Base-by-base conservation (phyloP, 2,113 vertebrate genomes). In the Sinocyclocheilus anophthalmus region DNA sequence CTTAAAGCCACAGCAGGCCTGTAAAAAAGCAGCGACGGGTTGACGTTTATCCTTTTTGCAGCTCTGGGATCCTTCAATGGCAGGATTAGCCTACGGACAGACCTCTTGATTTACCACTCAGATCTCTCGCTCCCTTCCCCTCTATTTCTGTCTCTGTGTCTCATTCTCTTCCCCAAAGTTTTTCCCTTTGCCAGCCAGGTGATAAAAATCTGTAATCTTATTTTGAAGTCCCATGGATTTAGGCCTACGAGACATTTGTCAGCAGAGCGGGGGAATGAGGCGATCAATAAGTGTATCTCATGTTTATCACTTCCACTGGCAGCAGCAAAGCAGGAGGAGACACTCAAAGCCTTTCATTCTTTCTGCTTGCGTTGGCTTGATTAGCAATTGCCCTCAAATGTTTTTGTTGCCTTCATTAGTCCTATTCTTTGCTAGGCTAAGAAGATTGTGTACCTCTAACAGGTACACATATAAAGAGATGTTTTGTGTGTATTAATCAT, bases 161-260 rank as follows among this genome's bases (percentile, higher is more conserved):
- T 88, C 70, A 48, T 76, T 50, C 70, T 79, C 72, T 45, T 69
- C 79, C 85, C 53, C 77, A 37, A 87, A 4, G 50, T 69, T 55
- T 79, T 86, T 86, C 87, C 90, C 89, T 91, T 89, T 87, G 87
- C 88, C 76, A 85, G 88, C 79, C 88, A 91, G 90, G 91, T 93
- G 94, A 94, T 95, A 94, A 90, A 93, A 94, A 94, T 94, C 93
- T 93, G 90, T 93, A 92, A 94, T 94, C 92, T 94, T 92, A 92
- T 91, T 93, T 94, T 94, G 90, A 94, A 93, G 91, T 93, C 85
- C 86, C 86, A 91, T 93, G 92, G 92, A 94, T 94, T 94, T 92
- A 93, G 93, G 93, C 92, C 92, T 93, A 90, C 91, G 92, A 93
- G 92, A 93, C 93, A 93, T 93, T 93, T 59, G 91, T 94, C 93